Evolutionary conservation across 2,113 vertebrate genomes (phyloP), one percentile per base, ranked within the genome.

Genomic region (Ophiodon elongatus): DNA sequence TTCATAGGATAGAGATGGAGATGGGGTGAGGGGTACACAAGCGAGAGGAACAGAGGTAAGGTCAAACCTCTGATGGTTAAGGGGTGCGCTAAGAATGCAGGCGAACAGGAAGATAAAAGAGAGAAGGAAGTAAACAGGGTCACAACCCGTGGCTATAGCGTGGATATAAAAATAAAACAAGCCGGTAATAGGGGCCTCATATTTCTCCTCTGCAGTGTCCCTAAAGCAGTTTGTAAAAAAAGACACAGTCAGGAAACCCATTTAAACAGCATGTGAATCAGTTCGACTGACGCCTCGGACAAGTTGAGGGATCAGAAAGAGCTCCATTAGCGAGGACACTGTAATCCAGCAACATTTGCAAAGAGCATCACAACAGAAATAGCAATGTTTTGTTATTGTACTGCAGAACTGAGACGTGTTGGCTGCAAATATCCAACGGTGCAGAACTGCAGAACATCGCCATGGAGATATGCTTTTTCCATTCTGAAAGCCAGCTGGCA

Each of bases 401-500:
- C 25, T 78, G 71, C 76, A 84, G 15, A 86, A 79, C 69, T 77
- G 68, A 71, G 67, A 85, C 83, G 77, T 65, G 85, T 63, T 90
- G 85, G 85, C 86, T 80, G 73, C 64, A 81, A 77, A 85, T 84
- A 52, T 80, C 71, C 57, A 77, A 79, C 85, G 62, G 76, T 13
- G 73, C 76, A 66, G 67, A 82, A 68, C 79, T 79, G 76, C 81
- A 82, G 71, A 90, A 90, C 82, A 90, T 78, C 82, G 87, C 92
- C 80, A 84, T 85, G 88, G 89, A 93, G 90, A 92, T 88, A 76
- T 84, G 88, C 47, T 37, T 79, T 60, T 91, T 89, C 85, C 89
- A 71, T 79, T 72, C 79, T 35, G 71, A 85, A 87, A 85, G 89
- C 90, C 92, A 94, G 90, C 88, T 92, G 91, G 89, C 90, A 87